Conservation (phyloP, 2,113 vertebrate species). For the Syrmaticus mikado region DNA sequence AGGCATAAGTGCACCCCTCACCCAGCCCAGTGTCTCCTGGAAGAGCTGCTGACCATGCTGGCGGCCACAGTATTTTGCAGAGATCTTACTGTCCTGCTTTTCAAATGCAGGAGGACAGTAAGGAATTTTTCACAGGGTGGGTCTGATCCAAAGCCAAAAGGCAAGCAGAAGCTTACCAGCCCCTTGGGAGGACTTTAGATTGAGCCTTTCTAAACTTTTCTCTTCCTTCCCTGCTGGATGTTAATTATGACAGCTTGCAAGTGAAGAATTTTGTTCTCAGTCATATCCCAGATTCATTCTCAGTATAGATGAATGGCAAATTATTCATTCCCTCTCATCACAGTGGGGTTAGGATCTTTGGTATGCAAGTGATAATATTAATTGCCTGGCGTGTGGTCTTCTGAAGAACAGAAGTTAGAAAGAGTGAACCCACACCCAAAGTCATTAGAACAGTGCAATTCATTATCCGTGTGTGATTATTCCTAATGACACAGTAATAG, state of each 20-base stretch:
- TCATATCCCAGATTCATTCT: constrained; percentile 8
- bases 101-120: not conserved
- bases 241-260: constrained; percentile 19
- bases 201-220: not conserved
- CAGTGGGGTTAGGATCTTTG: constrained; percentile 55
- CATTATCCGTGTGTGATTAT: constrained; percentile 69
- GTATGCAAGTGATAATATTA: constrained; percentile 53
- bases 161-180: not conserved
- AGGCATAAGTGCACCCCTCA: rapidly evolving
- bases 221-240: not conserved
- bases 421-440: constrained; percentile 26
- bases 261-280: constrained; percentile 6
- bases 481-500: constrained; percentile 71
- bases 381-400: constrained; percentile 54
- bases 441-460: constrained; percentile 67
- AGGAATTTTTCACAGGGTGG: not conserved
- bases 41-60: not conserved
- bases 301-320: constrained; percentile 29
- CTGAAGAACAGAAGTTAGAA: constrained; percentile 41
- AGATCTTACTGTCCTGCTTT: not conserved
- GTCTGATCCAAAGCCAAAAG: not conserved
- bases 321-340: constrained; percentile 62
- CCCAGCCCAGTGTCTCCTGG: rapidly evolving
- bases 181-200: not conserved
- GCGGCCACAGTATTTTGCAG: not conserved